Evolutionary conservation across 2,113 vertebrate species (phyloP).

Genomic region (Garra rufa): DNA sequence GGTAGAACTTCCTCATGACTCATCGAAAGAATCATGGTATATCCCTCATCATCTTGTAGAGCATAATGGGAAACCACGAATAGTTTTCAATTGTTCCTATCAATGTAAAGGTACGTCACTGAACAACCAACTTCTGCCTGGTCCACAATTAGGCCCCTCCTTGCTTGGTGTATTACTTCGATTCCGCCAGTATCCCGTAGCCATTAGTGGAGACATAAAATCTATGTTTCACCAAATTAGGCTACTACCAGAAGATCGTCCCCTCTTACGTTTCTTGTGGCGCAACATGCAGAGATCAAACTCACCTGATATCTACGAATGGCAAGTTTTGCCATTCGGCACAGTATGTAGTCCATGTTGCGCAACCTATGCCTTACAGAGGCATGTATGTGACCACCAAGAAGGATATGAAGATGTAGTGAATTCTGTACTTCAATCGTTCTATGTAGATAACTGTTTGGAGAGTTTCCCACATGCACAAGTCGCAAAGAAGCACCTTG

Average conservation of each 20-base stretch:
- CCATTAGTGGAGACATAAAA: neutral
- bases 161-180: neutral
- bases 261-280: neutral
- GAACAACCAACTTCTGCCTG: neutral
- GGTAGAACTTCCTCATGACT: neutral
- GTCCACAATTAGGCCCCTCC: neutral
- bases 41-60: neutral
- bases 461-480: neutral
- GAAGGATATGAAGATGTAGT: neutral
- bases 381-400: neutral
- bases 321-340: neutral
- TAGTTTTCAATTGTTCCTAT: neutral
- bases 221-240: neutral
- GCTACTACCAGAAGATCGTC: neutral
- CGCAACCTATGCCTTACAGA: neutral
- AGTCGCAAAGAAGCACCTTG: neutral
- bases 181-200: neutral
- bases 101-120: neutral
- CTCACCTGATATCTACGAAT: neutral
- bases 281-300: neutral
- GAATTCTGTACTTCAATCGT: neutral
- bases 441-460: neutral
- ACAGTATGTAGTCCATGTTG: slow-evolving; percentile 2
- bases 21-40: neutral
- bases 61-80: neutral